phyloP scores from a whole-genome alignment of 2,113 vertebrate species.

The Sapajus apella region DNA sequence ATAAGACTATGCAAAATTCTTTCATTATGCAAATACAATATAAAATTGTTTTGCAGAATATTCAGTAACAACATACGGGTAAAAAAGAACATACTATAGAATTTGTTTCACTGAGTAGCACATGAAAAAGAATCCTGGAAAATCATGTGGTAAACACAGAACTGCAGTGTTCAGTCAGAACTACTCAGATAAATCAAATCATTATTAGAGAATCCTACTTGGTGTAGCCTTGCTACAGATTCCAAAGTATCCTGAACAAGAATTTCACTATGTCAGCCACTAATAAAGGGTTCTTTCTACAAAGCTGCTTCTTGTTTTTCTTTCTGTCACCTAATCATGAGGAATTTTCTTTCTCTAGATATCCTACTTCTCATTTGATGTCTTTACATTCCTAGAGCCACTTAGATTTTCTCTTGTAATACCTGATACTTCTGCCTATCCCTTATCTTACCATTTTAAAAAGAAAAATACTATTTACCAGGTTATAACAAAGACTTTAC shows the following conservation, averaged over 20 bases:
- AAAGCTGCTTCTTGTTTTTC: background rate
- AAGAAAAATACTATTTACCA: background rate
- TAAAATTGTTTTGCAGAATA: background rate
- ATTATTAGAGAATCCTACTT: background rate
- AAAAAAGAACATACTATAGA: background rate
- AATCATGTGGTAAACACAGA: background rate
- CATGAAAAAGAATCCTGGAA: background rate
- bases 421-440: background rate
- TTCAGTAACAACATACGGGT: background rate
- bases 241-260: background rate
- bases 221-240: background rate
- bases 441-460: background rate
- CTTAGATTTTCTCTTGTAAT: background rate
- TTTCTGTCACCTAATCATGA: background rate
- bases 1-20: background rate
- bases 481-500: background rate
- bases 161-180: background rate
- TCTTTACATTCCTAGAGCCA: background rate
- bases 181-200: background rate
- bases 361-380: background rate
- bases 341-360: background rate
- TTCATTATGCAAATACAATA: background rate
- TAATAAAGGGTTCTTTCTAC: background rate
- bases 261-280: background rate
- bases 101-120: background rate